These are phyloP conservation scores for Ariolimax columbianus DNA, from an alignment of 2,888 invertebrate species.

Conservation along the genomic window DNA sequence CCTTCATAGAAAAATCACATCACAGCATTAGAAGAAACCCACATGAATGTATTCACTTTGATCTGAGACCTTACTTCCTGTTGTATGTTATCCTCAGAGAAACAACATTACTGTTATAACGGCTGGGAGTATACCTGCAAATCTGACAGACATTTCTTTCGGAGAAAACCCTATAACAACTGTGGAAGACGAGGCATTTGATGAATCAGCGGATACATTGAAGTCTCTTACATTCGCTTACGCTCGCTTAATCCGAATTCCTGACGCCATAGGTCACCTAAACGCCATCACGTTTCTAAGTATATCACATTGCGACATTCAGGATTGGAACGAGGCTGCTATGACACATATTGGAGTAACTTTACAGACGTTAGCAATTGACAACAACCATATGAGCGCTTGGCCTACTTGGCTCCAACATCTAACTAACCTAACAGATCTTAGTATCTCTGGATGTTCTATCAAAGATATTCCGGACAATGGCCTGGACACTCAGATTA, in stretches of 20 bases:
- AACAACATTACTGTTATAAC: not conserved
- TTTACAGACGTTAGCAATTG: not conserved
- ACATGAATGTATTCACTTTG: too few species aligned
- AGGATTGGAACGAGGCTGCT: slow-evolving; percentile 19
- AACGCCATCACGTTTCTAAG: not conserved
- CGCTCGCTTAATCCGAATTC: not conserved
- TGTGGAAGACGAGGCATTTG: not conserved
- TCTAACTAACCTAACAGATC: not conserved
- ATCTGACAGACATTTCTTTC: not conserved
- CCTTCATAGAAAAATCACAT: too few species aligned
- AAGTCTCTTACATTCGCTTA: not conserved
- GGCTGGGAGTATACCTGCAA: not conserved
- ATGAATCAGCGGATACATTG: not conserved
- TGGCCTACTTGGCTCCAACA: not conserved
- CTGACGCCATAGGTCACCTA: not conserved
- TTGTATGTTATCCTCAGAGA: not conserved
- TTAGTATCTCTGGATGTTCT: not conserved
- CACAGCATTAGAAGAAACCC: too few species aligned
- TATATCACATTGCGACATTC: not conserved
- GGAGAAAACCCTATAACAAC: not conserved
- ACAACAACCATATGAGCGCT: not conserved
- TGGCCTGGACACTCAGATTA: not conserved
- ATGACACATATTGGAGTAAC: not conserved
- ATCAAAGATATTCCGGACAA: not conserved
- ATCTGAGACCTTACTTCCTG: too few species aligned